Evolutionary conservation across 2,888 invertebrate genomes (phyloP), one percentile per base, ranked within the genome.

Genomic region (Stratiomys singularior): DNA sequence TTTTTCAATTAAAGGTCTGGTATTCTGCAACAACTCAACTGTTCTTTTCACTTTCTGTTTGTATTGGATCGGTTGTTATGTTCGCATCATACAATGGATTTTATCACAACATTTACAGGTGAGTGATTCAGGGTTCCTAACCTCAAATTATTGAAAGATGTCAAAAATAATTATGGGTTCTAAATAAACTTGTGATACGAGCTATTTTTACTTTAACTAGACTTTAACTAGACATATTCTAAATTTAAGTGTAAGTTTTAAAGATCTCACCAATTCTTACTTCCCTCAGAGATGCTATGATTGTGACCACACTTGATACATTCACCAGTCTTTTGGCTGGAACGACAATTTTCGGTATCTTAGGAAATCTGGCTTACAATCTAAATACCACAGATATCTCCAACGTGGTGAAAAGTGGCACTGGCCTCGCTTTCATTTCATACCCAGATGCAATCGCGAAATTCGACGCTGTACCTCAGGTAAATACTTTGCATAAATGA

Each of bases 391-490:
- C 89, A 5, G 90, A 91, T 11, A 91, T 94, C 1, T 83, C 87
- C 0, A 86, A 90, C 0, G 92, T 94, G 1, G 90, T 95, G 0
- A 91, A 92, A 2, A 92, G 92, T 30, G 95, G 95, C 9, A 91
- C 93, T 0, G 93, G 94, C 0, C 86, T 95, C 71, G 95, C 95
- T 0, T 95, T 95, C 83, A 90, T 95, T 77, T 94, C 94, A 0
- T 95, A 95, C 85, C 95, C 95, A 0, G 94, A 94, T 83, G 95
- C 95, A 0, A 91, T 95, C 76, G 90, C 94, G 0, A 92, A 93
- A 83, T 94, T 95, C 81, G 88, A 90, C 47, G 87, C 89, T 15
- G 89, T 92, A 9, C 94, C 95, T 0, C 95, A 94, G 90, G 92
- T 92, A 83, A 83, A 83, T 21, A 7, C 5, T 64, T 27, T 23